Evolutionary conservation across 2,113 vertebrate genomes (phyloP), one percentile per base, ranked within the genome.

Genomic region (Triplophysa dalaica): DNA sequence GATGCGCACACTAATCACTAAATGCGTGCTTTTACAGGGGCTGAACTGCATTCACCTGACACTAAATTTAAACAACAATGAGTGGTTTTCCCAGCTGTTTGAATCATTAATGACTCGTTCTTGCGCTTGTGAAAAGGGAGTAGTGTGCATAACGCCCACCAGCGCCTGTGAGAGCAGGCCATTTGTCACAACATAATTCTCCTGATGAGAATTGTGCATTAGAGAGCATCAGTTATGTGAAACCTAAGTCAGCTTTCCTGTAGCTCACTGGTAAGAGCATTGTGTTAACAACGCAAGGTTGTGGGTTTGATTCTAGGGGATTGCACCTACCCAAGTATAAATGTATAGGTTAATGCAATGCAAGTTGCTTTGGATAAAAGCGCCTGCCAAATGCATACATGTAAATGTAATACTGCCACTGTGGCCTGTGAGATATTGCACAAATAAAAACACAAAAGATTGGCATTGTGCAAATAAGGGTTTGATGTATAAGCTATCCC

Each of bases 31-130:
- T 50, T n/a, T 26, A 43, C 45, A 45, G 45, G 65, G 62, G 38
- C 26, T 50, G 12, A 50, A 9, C 61, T 74, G 43, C 74, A 29
- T 75, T 75, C 41, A 12, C 11, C 41, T 50, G 60, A 64, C 73
- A 58, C 16, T 24, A n/a, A 58, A 38, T 61, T 74, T 43, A 43
- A 43, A 43, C 33, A 22, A 21, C n/a, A 29, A 2, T 13, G 45
- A 52, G 19, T 16, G 74, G 10, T 33, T 64, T 64, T 7, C 22
- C 9, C 10, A 63, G 56, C 21, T 45, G 58, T 76, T 64, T 38
- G 61, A 65, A 65, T 65, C 61, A 76, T 52, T 76, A 76, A 76
- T 65, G 74, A 65, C 45, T 65, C 11, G 50, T 48, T 63, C 43
- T n/a, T 76, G 45, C 61, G 52, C 61, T 54, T 16, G 33, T 65